These are phyloP conservation scores for Ochropacha duplaris DNA, from an alignment of 2,888 invertebrate species.

Conservation along the genomic window DNA sequence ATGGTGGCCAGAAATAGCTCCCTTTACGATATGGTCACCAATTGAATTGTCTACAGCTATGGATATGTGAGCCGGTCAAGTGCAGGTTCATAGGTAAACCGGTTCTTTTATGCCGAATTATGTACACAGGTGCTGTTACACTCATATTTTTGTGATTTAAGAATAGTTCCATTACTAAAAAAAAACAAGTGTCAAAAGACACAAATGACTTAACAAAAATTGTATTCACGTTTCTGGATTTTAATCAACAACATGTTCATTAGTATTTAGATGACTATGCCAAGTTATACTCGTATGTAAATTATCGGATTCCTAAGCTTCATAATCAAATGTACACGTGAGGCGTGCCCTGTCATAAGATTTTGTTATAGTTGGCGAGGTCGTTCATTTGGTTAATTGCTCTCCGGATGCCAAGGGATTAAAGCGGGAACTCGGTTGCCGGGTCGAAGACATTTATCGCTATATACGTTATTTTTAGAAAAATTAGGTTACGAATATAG, in stretches of 20 bases:
- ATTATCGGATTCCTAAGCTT: background rate
- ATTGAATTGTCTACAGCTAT: background rate
- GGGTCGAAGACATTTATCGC: conserved; percentile 21
- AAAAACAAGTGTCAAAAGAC: no score
- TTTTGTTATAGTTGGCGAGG: conserved; percentile 56
- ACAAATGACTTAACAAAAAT: background rate
- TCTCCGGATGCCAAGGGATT: conserved; percentile 32
- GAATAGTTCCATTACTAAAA: background rate
- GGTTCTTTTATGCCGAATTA: no score
- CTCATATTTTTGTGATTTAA: no score
- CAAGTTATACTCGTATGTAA: background rate
- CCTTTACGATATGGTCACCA: conserved; percentile 30
- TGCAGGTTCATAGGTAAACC: background rate
- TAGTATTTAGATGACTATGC: background rate
- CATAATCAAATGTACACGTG: conserved; percentile 9
- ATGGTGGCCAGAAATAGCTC: conserved; percentile 60
- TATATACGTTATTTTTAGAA: background rate
- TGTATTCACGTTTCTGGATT: background rate
- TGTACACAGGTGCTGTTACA: no score
- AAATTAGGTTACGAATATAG: conserved; percentile 1
- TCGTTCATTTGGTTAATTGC: conserved; percentile 12
- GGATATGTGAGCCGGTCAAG: background rate
- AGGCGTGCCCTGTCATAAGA: conserved; percentile 39
- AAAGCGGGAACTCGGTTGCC: conserved; percentile 25
- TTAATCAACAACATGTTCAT: background rate